phyloP scores from a whole-genome alignment of 1,140 invertebrate species.

The Drosophila parvula region DNA sequence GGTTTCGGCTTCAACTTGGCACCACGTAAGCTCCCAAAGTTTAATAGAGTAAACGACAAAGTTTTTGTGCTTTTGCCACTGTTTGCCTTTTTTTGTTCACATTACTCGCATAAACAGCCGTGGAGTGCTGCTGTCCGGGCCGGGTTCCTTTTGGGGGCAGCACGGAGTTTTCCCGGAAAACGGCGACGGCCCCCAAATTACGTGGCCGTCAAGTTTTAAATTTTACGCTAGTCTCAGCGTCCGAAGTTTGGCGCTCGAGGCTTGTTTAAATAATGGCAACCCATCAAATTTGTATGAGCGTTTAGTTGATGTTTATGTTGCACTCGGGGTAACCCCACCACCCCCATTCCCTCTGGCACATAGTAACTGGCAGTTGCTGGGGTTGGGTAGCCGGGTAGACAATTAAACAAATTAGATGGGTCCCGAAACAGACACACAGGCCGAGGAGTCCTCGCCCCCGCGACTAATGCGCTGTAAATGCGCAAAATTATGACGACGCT shows the following conservation, averaged over 20 bases:
- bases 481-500: slow-evolving; percentile 45
- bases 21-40: slow-evolving; percentile 82
- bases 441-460: not conserved
- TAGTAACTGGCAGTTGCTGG: not conserved
- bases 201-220: slow-evolving; percentile 78
- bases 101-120: slow-evolving; percentile 62
- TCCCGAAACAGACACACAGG: not conserved
- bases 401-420: slow-evolving; percentile 57
- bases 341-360: not conserved
- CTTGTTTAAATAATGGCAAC: slow-evolving; percentile 79
- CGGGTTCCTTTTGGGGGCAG: not conserved
- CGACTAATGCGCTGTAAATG: slow-evolving; percentile 46
- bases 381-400: slow-evolving; percentile 17
- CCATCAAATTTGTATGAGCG: slow-evolving; percentile 79
- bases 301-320: slow-evolving; percentile 77
- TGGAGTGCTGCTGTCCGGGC: slow-evolving; percentile 13
- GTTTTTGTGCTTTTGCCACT: slow-evolving; percentile 67
- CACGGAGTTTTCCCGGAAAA: slow-evolving; percentile 31
- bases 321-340: slow-evolving; percentile 12
- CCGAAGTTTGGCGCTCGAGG: slow-evolving; percentile 67
- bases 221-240: slow-evolving; percentile 50
- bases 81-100: slow-evolving; percentile 60
- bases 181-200: slow-evolving; percentile 52
- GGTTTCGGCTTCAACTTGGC: slow-evolving; percentile 78
- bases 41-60: slow-evolving; percentile 84